phyloP scores from a whole-genome alignment of 2,888 invertebrate species.

The Ophion costatus region DNA sequence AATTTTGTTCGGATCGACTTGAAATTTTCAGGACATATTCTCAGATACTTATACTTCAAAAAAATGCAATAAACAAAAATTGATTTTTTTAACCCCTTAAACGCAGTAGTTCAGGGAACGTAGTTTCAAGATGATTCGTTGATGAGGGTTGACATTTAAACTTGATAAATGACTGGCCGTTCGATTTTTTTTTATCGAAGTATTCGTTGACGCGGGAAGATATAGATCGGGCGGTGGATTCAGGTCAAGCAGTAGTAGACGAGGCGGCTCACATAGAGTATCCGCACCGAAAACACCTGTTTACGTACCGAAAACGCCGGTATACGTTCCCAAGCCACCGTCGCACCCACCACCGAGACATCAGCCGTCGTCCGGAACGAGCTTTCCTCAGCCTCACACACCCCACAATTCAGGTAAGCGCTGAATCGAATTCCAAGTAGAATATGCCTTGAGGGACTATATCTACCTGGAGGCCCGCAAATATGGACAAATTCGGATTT shows the following conservation, averaged over 20 bases:
- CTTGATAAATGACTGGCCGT: neutral
- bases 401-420: conserved; percentile 48
- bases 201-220: conserved; percentile 39
- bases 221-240: conserved; percentile 1
- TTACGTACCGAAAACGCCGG: conserved; percentile 23
- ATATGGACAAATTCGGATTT: too few relatives aligned
- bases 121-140: neutral
- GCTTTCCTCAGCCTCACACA: conserved; percentile 39
- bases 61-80: too few relatives aligned
- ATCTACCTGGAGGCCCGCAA: neutral
- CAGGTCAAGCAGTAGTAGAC: neutral
- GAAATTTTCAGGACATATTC: too few relatives aligned
- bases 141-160: too few relatives aligned
- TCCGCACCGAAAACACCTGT: conserved; percentile 1
- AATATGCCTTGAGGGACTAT: neutral
- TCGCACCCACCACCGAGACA: conserved; percentile 17
- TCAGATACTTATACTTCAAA: too few relatives aligned
- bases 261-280: neutral
- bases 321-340: conserved; percentile 23
- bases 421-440: too few relatives aligned
- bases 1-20: too few relatives aligned
- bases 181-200: conserved; percentile 19
- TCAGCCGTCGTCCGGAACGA: conserved; percentile 16
- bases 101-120: neutral
- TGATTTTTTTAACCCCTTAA: too few relatives aligned